A percentile compares a stretch with the other conserved stretches of the same genome.
These are phyloP conservation scores for Chaetodon auriga DNA, from an alignment of 2,113 vertebrate genomes.

Conservation along the genomic window DNA sequence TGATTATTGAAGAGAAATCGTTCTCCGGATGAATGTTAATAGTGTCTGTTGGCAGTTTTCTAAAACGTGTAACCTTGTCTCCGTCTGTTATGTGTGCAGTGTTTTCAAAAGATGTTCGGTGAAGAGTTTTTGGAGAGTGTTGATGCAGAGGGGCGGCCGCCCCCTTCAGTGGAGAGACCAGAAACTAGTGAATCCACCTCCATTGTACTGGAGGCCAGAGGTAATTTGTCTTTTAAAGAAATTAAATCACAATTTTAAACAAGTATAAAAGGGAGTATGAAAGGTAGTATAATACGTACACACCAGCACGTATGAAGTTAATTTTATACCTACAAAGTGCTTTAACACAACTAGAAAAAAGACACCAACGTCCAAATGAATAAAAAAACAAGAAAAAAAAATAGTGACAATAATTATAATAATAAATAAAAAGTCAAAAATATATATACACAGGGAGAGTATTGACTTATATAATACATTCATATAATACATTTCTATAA, in stretches of 20 bases:
- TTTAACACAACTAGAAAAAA: neutral
- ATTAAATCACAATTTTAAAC: neutral
- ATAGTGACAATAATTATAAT: too few species aligned
- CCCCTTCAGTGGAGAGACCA: conserved; percentile 65
- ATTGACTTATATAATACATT: too few species aligned
- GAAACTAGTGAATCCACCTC: conserved; percentile 68
- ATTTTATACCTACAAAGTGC: neutral
- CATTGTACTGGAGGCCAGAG: conserved; percentile 80
- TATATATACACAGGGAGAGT: too few species aligned
- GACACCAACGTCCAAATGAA: too few species aligned
- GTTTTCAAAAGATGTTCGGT: conserved; percentile 77
- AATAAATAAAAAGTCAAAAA: too few species aligned
- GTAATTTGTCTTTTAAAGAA: conserved; percentile 63
- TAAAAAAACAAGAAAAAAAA: too few species aligned
- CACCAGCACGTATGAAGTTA: neutral
- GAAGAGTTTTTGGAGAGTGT: conserved; percentile 73
- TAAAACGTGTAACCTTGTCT: neutral
- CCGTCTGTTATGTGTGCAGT: conserved; percentile 70
- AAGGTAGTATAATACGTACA: neutral
- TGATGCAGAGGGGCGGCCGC: conserved; percentile 39
- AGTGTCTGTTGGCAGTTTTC: neutral
- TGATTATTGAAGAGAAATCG: conserved; percentile 37
- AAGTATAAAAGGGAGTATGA: neutral
- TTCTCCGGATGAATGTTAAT: neutral
- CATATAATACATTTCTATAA: too few species aligned